These are phyloP conservation scores for Dromaius novaehollandiae DNA, from an alignment of 2,113 vertebrate species.

Conservation along the genomic window DNA sequence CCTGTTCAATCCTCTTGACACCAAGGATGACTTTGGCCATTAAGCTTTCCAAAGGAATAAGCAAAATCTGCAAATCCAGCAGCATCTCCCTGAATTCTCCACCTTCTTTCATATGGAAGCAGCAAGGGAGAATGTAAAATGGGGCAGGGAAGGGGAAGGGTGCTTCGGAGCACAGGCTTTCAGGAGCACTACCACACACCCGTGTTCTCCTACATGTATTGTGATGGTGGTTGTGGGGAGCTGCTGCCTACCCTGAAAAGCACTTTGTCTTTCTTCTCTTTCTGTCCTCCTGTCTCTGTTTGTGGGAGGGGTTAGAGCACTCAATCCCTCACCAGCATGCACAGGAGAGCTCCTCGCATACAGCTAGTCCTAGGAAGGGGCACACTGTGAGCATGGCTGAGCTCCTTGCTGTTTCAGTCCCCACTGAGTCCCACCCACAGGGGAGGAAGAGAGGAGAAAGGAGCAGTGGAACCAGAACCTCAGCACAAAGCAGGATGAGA, in stretches of 20 bases:
- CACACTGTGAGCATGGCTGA: not conserved
- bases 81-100: not conserved
- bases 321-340: no score
- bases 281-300: not conserved
- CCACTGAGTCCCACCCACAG: not conserved
- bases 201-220: not conserved
- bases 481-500: not conserved
- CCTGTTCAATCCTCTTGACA: not conserved
- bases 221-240: not conserved
- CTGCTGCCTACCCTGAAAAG: not conserved
- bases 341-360: not conserved
- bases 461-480: not conserved
- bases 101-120: fast-evolving
- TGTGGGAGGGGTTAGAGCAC: not conserved
- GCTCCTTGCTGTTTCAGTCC: not conserved
- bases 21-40: fast-evolving
- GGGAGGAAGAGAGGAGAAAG: not conserved
- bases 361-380: not conserved
- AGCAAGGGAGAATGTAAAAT: not conserved
- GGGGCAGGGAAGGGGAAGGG: not conserved
- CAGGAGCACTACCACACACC: not conserved
- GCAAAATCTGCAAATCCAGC: not conserved
- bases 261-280: not conserved
- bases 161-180: fast-evolving
- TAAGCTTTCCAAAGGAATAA: not conserved